Evolutionary conservation across 2,888 invertebrate species (phyloP).

Genomic region (Matsumyia berberina): DNA sequence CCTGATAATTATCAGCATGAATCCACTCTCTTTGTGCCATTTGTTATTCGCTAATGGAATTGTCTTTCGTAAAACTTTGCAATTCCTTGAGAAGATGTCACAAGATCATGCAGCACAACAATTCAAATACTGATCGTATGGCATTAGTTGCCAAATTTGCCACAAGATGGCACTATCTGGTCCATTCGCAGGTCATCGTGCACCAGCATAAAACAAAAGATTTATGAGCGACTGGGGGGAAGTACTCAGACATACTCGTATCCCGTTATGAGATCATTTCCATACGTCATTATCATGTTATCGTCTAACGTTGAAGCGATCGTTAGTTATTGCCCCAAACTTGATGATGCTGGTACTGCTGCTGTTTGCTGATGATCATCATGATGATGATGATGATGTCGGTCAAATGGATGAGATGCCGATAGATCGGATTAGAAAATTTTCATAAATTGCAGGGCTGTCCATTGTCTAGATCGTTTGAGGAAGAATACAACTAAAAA

Average conservation of each 20-base stretch:
- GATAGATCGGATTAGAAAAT: slow-evolving; percentile 33
- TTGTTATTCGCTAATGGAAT: slow-evolving; percentile 43
- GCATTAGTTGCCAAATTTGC: no score
- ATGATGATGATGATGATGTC: no score
- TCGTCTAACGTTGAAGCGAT: slow-evolving; percentile 41
- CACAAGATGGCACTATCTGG: not conserved
- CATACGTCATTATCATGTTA: slow-evolving; percentile 42
- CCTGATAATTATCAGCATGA: slow-evolving; percentile 41
- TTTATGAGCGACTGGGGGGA: slow-evolving; percentile 37
- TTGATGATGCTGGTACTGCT: slow-evolving; percentile 24
- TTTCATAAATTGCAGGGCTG: slow-evolving; percentile 66
- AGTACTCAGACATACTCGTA: slow-evolving; percentile 7
- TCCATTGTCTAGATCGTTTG: slow-evolving; percentile 38
- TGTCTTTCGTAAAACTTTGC: slow-evolving; percentile 26
- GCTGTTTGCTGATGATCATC: slow-evolving; percentile 15
- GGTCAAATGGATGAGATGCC: slow-evolving; percentile 63
- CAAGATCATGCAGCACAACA: slow-evolving; percentile 18
- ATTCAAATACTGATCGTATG: no score
- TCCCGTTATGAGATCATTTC: slow-evolving; percentile 65
- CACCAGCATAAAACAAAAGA: slow-evolving; percentile 46
- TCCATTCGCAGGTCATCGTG: slow-evolving; percentile 34
- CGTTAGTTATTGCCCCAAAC: slow-evolving; percentile 57
- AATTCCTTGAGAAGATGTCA: slow-evolving; percentile 58
- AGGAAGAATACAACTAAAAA: not conserved
- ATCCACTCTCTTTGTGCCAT: slow-evolving; percentile 18